Conservation (phyloP, 23 tunicate species). For the Diplosoma virens region DNA sequence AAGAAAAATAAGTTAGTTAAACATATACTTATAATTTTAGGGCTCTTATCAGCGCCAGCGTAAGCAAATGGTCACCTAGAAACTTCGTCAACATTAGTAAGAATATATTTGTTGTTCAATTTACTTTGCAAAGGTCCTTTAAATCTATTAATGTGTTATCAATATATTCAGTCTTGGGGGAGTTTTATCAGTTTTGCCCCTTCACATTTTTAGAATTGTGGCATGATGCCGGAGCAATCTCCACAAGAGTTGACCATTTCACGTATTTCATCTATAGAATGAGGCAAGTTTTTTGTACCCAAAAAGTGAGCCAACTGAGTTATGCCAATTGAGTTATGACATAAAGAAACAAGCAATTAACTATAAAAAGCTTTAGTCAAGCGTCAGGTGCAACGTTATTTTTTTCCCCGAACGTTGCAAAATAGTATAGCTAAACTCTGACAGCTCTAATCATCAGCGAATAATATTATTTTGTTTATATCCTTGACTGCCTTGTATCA, state of each 20-base stretch:
- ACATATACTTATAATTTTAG: neutral
- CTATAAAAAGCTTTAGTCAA: no score
- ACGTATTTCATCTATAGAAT: conserved; percentile 15
- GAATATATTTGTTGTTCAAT: conserved; percentile 13
- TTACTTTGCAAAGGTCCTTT: conserved; percentile 23
- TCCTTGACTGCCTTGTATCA: no score
- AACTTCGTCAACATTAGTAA: neutral
- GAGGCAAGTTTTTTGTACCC: conserved; percentile 20
- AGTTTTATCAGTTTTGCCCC: conserved; percentile 12
- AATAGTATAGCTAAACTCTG: conserved; percentile 5
- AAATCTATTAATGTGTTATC: neutral
- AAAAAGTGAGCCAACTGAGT: conserved; percentile 25
- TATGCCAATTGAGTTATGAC: conserved; percentile 27
- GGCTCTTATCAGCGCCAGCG: neutral
- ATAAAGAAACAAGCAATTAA: conserved; percentile 9
- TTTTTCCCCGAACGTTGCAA: neutral
- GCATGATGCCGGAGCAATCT: no score
- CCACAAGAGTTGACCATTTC: no score
- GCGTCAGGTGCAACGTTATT: no score
- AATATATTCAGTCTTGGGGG: conserved; percentile 9
- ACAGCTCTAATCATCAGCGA: conserved; percentile 21
- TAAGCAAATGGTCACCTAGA: conserved; percentile 14
- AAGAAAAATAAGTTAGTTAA: neutral
- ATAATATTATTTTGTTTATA: no score
- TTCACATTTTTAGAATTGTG: no score